Evolutionary conservation across 2,797 vertebrate species (phyloP), one percentile per base, ranked within the genome.

Genomic region (Adrianichthys oophorus): DNA sequence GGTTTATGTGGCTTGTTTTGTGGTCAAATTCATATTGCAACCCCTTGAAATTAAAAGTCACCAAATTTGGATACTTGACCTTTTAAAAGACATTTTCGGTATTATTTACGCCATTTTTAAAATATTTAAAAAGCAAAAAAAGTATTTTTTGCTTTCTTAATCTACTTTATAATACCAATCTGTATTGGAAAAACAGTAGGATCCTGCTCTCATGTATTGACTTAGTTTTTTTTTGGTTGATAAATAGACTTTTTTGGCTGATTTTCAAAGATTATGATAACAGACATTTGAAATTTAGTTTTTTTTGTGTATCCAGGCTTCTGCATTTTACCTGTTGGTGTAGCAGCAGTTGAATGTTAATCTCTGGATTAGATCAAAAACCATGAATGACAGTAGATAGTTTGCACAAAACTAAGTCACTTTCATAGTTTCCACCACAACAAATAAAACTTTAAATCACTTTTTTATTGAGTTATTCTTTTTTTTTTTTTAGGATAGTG

Each of bases 1-100:
- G 84, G 65, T 48, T 43, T 74, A 56, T 87, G 76, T 76, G 68
- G 65, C 65, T 79, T 59, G 65, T 78, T 78, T 66, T 57, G 65
- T 80, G 76, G 76, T 76, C 56, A 48, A 52, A 62, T 59, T 74
- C 55, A 57, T 56, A 67, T 61, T 67, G 67, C 58, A 65, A 68
- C 44, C 66, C 63, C 12, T 55, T 60, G 63, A 50, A 69, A 59
- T 70, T 63, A 32, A 10, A 32, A 32, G 32, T 32, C 32, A 32
- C 10, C 32, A 32, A 12, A 32, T 32, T 32, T 12, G 32, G 32
- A 32, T 32, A 4, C 10, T 26, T 26, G 26, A 26, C 32, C 3
- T 32, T 32, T 32, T 32, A 8, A 32, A 32, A 32, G 32, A 10
- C 10, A 32, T 32, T 32, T 32, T 32, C 10, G 12, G 32, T 32